These are phyloP conservation scores for Amiota mariae DNA, from an alignment of 2,888 invertebrate genomes.

Conservation along the genomic window DNA sequence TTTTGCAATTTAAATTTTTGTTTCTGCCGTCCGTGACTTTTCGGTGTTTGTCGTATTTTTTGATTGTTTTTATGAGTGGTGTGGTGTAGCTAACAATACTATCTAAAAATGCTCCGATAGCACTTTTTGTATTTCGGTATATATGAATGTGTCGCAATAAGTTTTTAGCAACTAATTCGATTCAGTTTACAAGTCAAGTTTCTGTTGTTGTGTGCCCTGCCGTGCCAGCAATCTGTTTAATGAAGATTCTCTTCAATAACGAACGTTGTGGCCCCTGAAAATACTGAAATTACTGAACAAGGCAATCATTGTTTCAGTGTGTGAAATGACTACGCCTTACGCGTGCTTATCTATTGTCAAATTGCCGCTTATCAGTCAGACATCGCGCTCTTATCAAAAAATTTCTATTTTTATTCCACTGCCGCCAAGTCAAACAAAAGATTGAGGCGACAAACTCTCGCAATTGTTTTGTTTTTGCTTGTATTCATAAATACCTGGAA, in stretches of 20 bases:
- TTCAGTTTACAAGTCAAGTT: slow-evolving; percentile 1
- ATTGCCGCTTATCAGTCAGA: slow-evolving; percentile 55
- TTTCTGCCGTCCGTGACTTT: slow-evolving; percentile 23
- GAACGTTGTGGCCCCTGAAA: too few relatives aligned
- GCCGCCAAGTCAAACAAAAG: slow-evolving; percentile 53
- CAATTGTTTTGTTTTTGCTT: not conserved
- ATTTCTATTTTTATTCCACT: slow-evolving; percentile 9
- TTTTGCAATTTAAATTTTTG: slow-evolving; percentile 48
- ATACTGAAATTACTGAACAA: too few relatives aligned
- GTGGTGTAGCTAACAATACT: too few relatives aligned
- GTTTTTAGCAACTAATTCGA: slow-evolving; percentile 2
- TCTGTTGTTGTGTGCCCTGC: too few relatives aligned
- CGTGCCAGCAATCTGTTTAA: too few relatives aligned
- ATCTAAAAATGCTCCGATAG: slow-evolving; percentile 8
- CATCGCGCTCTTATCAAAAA: slow-evolving; percentile 49
- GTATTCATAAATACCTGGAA: slow-evolving; percentile 51
- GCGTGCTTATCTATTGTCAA: not conserved
- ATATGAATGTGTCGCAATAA: slow-evolving; percentile 9
- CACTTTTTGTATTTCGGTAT: not conserved
- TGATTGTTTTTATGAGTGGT: not conserved
- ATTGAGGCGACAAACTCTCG: slow-evolving; percentile 62
- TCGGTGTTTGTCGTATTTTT: slow-evolving; percentile 13
- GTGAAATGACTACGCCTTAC: not conserved
- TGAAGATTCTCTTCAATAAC: too few relatives aligned
- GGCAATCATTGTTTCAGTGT: too few relatives aligned